phyloP scores from a whole-genome alignment of 2,113 vertebrate genomes.

The Oceanodroma tethys region DNA sequence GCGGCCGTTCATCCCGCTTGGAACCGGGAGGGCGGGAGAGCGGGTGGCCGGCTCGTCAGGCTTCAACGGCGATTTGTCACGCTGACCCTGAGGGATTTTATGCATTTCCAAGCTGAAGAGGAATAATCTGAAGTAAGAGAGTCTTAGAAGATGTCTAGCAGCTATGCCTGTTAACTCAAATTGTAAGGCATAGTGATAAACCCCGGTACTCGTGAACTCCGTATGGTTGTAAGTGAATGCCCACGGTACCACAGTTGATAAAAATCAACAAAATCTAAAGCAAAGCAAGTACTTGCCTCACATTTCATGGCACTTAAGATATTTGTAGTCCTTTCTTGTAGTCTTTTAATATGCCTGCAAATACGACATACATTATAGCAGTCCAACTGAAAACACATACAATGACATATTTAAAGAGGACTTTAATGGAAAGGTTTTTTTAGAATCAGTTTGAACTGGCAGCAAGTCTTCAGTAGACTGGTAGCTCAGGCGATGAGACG shows the following conservation, averaged over 20 bases:
- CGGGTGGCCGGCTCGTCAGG: not conserved
- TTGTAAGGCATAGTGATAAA: accelerated
- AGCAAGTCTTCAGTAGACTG: not conserved
- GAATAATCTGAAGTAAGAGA: accelerated
- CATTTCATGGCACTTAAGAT: accelerated
- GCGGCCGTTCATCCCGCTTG: not conserved
- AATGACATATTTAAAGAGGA: not conserved
- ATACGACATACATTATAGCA: accelerated
- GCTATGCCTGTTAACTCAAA: too few relatives aligned
- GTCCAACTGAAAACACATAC: accelerated
- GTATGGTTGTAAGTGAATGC: not conserved
- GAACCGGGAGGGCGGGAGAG: too few relatives aligned
- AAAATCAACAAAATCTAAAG: not conserved
- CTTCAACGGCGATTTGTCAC: accelerated
- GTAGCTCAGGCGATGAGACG: not conserved
- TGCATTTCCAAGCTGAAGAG: too few relatives aligned
- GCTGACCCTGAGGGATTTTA: accelerated
- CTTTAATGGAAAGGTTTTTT: not conserved
- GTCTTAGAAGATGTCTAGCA: too few relatives aligned
- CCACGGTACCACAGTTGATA: accelerated
- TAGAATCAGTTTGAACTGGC: not conserved
- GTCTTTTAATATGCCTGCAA: not conserved
- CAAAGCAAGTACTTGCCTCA: not conserved
- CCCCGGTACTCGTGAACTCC: accelerated
- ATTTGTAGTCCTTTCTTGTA: not conserved